These are phyloP conservation scores for Acrossocheilus wenchowensis DNA, from an alignment of 2,797 vertebrate genomes.

Conservation along the genomic window DNA sequence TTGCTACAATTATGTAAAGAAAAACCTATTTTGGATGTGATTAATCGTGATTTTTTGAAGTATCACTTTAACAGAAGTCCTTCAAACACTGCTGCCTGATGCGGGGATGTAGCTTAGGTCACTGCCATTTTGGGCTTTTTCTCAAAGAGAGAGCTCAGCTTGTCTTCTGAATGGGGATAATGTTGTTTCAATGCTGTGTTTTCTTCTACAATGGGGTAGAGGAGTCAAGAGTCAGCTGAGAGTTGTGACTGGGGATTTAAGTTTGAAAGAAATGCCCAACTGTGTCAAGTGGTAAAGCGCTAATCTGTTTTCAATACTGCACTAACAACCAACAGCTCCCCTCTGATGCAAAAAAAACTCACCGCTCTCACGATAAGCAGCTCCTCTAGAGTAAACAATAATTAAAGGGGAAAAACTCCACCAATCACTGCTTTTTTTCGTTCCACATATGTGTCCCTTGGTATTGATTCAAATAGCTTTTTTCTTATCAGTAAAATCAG, in stretches of 20 bases:
- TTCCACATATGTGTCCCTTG: slow-evolving; percentile 38
- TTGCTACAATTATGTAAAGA: too few species aligned
- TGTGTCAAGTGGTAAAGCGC: slow-evolving; percentile 79
- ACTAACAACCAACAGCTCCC: slow-evolving; percentile 68
- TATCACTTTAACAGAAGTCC: background rate
- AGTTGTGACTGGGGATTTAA: slow-evolving; percentile 69
- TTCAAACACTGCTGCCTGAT: background rate
- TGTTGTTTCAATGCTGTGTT: background rate
- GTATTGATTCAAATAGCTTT: slow-evolving; percentile 27
- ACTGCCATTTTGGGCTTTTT: background rate
- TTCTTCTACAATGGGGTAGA: slow-evolving; percentile 11
- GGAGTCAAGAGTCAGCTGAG: slow-evolving; percentile 65
- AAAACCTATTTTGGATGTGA: too few species aligned
- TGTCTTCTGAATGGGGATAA: slow-evolving; percentile 13
- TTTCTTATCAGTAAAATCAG: slow-evolving; percentile 30
- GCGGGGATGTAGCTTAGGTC: slow-evolving; percentile 1
- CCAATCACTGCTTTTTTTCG: slow-evolving; percentile 51
- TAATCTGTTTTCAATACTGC: slow-evolving; percentile 77
- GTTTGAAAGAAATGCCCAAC: slow-evolving; percentile 72
- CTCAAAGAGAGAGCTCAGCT: background rate
- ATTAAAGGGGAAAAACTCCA: slow-evolving; percentile 56
- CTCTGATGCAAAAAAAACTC: slow-evolving; percentile 65
- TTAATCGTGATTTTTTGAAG: background rate
- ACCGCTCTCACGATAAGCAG: slow-evolving; percentile 65
- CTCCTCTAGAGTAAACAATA: slow-evolving; percentile 62